phyloP scores from a whole-genome alignment of 2,797 vertebrate species.

The Melanotaenia maccullochi region DNA sequence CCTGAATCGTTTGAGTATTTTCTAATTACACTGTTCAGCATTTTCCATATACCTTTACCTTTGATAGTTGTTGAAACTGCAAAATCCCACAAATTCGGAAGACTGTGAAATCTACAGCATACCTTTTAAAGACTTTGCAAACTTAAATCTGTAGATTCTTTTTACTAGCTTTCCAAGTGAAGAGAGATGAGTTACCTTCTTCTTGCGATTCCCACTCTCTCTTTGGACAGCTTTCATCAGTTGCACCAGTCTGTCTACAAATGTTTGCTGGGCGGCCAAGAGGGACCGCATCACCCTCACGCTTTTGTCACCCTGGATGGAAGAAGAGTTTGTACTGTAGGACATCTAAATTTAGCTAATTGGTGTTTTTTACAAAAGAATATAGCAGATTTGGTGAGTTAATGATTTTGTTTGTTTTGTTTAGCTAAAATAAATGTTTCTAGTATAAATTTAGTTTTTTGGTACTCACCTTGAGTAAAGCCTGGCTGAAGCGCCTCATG shows the following conservation, averaged over 20 bases:
- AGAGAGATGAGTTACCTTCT: conserved; percentile 86
- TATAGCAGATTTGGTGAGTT: too few species aligned
- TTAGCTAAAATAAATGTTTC: too few species aligned
- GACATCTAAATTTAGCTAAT: neutral
- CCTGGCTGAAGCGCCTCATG: conserved; percentile 97
- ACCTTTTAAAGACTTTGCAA: too few species aligned
- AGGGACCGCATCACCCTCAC: conserved; percentile 97
- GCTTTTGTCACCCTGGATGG: conserved; percentile 92
- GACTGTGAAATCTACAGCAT: too few species aligned
- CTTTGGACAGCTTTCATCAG: conserved; percentile 98
- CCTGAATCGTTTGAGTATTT: too few species aligned
- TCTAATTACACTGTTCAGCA: too few species aligned
- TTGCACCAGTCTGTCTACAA: conserved; percentile 95
- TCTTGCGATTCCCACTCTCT: conserved; percentile 98
- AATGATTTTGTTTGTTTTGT: too few species aligned
- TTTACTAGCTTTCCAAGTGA: neutral
- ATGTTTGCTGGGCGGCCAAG: conserved; percentile 95
- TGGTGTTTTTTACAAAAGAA: neutral
- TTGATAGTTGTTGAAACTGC: too few species aligned
- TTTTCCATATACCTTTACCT: too few species aligned
- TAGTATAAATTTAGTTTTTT: too few species aligned
- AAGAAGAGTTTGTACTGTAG: conserved; percentile 8
- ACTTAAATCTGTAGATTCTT: neutral
- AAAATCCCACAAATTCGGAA: too few species aligned
- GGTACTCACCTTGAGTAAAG: conserved; percentile 90